Evolutionary conservation across 2,113 vertebrate genomes (phyloP).

Genomic region (Harpagus bidentatus): DNA sequence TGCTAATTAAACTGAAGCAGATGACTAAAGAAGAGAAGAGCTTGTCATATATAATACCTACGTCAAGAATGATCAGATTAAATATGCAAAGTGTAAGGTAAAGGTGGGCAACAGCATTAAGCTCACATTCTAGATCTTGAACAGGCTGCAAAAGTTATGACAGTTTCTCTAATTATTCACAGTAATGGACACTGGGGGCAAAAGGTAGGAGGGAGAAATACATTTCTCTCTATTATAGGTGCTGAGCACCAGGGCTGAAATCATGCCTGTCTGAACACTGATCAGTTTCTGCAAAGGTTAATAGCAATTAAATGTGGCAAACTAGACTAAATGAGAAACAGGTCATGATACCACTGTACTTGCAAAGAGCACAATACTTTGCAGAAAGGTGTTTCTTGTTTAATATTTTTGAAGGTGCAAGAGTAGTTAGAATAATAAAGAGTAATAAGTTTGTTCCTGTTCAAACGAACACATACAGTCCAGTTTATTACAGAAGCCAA

Average conservation of each 20-base stretch:
- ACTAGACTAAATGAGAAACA: slow-evolving; percentile 82
- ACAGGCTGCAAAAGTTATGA: slow-evolving; percentile 74
- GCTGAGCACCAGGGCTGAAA: slow-evolving; percentile 80
- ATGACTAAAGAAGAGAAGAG: slow-evolving; percentile 66
- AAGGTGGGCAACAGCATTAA: slow-evolving; percentile 71
- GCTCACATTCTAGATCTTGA: slow-evolving; percentile 66
- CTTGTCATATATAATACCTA: slow-evolving; percentile 73
- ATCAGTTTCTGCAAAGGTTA: slow-evolving; percentile 86
- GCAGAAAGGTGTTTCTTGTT: slow-evolving; percentile 69
- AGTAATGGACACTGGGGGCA: slow-evolving; percentile 75
- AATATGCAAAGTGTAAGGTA: slow-evolving; percentile 76
- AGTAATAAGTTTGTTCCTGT: slow-evolving; percentile 7
- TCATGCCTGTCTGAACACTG: slow-evolving; percentile 84
- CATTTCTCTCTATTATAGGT: slow-evolving; percentile 79
- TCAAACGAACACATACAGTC: slow-evolving; percentile 4
- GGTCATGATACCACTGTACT: slow-evolving; percentile 81
- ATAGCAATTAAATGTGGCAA: slow-evolving; percentile 88
- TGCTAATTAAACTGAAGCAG: slow-evolving; percentile 82
- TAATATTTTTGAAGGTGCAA: slow-evolving; percentile 49
- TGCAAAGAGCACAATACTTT: slow-evolving; percentile 76
- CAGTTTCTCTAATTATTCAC: slow-evolving; percentile 83
- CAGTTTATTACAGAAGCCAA: neutral
- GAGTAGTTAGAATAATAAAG: slow-evolving; percentile 1
- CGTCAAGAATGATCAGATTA: slow-evolving; percentile 72
- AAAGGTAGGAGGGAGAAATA: slow-evolving; percentile 76